Base-by-base conservation (phyloP, 37 sponge, comb jelly and placozoan species). In the Eunapius fragilis region DNA sequence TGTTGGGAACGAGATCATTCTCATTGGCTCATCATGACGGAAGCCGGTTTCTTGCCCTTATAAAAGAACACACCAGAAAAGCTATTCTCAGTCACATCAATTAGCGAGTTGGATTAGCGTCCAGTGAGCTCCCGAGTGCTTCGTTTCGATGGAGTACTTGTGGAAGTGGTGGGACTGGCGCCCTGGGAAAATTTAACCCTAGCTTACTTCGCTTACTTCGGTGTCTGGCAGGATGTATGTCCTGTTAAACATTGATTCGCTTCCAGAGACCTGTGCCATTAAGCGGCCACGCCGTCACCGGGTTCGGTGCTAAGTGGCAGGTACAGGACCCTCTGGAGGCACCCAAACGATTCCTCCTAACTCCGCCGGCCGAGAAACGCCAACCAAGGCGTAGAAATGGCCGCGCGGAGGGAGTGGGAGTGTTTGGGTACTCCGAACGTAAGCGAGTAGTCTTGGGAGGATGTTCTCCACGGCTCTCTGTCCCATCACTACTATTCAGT, bases 221-320 rank as follows among this genome's bases (percentile, higher is more conserved):
- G 58, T 58, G 58, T 58, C 22, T 58, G 58, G 58, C 58, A 58
- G 58, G 58, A 58, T 58, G 58, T 58, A 58, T 58, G 58, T 58
- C 58, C 58, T 58, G 58, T 58, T 19, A 17, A 58, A 58, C 58
- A 58, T 58, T 58, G 58, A 58, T 77, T 75, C 80, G 92, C 91
- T 82, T 78, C 28, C 76, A 77, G 75, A 72, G 70, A 69, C 89
- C 76, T 74, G 73, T 31, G 58, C 80, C 85, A 76, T 67, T 83
- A 68, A 92, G 92, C 92, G 92, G 86, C 92, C 89, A 88, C 89
- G 92, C 92, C 76, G 69, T 80, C 92, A 85, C 92, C 74, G 13
- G n/a, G n/a, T 69, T 19, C 31, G 78, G 92, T 92, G 92, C 92
- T 92, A 84, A 82, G 92, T 88, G 92, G 92, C 86, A 84, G 92